A percentile compares a stretch with the other conserved stretches of the same genome.
Evolutionary conservation across 2,797 vertebrate species (phyloP).

Genomic region (Cynopterus sphinx): DNA sequence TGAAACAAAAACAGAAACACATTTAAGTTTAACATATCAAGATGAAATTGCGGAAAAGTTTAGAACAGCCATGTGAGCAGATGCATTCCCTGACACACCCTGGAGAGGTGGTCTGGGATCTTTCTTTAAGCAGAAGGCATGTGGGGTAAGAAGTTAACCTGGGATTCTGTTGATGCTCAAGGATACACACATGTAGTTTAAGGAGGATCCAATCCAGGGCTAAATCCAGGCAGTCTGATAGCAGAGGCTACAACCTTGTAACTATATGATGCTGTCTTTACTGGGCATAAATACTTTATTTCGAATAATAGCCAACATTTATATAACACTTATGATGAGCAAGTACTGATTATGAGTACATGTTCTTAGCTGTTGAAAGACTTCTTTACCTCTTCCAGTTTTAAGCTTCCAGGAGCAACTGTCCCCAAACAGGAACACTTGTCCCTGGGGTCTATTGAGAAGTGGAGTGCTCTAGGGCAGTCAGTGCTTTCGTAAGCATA

Average conservation of each 20-base stretch:
- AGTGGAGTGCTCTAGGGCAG: fast-evolving
- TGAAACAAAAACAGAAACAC: slow-evolving; percentile 81
- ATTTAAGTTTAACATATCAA: not conserved
- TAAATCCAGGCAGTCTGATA: not conserved
- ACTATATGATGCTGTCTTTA: not conserved
- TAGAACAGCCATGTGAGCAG: not conserved
- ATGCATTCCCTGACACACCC: not conserved
- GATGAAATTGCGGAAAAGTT: not conserved
- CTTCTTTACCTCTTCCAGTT: fast-evolving
- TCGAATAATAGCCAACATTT: not conserved
- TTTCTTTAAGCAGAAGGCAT: not conserved
- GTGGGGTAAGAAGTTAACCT: no score
- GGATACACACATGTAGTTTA: no score
- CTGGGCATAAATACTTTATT: not conserved
- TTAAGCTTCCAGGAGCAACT: not conserved
- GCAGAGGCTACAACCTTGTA: not conserved
- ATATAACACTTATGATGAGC: not conserved
- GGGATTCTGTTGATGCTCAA: not conserved
- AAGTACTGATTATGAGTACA: not conserved
- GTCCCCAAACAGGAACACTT: not conserved
- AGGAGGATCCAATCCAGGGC: not conserved
- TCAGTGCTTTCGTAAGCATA: not conserved
- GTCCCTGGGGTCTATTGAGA: not conserved
- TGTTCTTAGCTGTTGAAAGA: not conserved
- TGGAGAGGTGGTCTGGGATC: not conserved